Evolutionary conservation across 1,140 invertebrate species (phyloP).

Genomic region (Halyomorpha halys): DNA sequence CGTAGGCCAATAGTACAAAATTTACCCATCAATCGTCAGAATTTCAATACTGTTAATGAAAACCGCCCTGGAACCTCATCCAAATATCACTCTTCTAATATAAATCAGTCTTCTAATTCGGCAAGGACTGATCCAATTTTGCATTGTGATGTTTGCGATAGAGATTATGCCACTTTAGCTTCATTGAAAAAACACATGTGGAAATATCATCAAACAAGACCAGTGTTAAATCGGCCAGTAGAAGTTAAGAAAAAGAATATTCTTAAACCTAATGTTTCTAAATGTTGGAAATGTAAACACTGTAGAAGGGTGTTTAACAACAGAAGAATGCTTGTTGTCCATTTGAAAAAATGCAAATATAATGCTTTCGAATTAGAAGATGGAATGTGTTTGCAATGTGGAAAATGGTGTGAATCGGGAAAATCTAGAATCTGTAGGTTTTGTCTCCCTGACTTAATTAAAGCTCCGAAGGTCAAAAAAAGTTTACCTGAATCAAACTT

Average conservation of each 20-base stretch:
- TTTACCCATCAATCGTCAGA: background rate
- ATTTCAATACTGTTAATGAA: background rate
- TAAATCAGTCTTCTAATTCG: background rate
- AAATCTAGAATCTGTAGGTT: constrained; percentile 6
- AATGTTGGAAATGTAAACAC: constrained; percentile 7
- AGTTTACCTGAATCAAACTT: background rate
- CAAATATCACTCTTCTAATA: background rate
- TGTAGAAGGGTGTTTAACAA: background rate
- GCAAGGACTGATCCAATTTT: background rate
- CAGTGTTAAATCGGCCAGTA: background rate
- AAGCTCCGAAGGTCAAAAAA: background rate
- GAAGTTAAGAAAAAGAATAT: background rate
- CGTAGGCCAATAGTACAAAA: background rate
- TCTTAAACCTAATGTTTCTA: background rate
- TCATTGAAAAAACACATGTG: constrained; percentile 1
- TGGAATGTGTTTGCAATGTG: constrained; percentile 7
- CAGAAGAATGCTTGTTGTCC: constrained; percentile 2
- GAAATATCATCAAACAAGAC: background rate
- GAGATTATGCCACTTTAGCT: background rate
- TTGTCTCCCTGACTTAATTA: background rate
- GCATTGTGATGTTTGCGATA: constrained; percentile 1
- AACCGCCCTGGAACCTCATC: background rate
- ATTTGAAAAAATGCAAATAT: constrained; percentile 10
- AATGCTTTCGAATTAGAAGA: background rate
- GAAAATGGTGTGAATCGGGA: constrained; percentile 9